Base-by-base conservation (phyloP, 2,888 invertebrate species). In the Trissolcus japonicus region DNA sequence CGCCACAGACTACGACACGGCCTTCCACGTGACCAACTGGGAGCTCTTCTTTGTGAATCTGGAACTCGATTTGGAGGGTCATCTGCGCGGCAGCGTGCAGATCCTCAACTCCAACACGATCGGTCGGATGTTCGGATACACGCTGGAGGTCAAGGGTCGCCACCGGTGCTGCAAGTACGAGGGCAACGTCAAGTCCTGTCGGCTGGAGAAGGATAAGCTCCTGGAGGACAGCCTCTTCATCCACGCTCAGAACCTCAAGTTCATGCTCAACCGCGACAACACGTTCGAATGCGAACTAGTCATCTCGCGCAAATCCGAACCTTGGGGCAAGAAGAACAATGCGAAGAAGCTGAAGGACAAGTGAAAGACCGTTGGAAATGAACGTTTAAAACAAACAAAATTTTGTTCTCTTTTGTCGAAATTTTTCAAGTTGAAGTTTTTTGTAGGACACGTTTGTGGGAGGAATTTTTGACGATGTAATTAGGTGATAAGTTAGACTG, bases 11-110 rank as follows among this genome's bases (percentile, higher is more conserved):
- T 81, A 82, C 46, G 80, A 85, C 40, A 72, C 61, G 14, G 85
- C 83, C 0, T 80, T 85, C 41, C 57, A 57, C 17, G 68, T 86
- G 19, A 66, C 79, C 4, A 67, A 80, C 2, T 84, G 85, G 83
- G 86, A 85, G 3, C 29, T 85, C 0, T 87, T 87, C 53, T 85
- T 85, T 53, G 25, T 86, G 6, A 82, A 81, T 4, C 48, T 86
- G 0, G 57, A 21, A 0, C 62, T 83, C 11, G 67, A 82, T 56
- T 40, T 21, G 0, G 76, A 73, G 3, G 82, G 83, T 0, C 73
- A 80, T 57, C 60, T 86, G 6, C 48, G 14, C 2, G 83, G 79
- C 14, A 72, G 40, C 25, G 50, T 85, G 1, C 79, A 80, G 63
- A 84, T 85, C 48, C 77, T 83, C 1, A 82, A 84, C 57, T 81